Conservation (phyloP, 2,113 vertebrate species). For the Sebastes schlegelii region DNA sequence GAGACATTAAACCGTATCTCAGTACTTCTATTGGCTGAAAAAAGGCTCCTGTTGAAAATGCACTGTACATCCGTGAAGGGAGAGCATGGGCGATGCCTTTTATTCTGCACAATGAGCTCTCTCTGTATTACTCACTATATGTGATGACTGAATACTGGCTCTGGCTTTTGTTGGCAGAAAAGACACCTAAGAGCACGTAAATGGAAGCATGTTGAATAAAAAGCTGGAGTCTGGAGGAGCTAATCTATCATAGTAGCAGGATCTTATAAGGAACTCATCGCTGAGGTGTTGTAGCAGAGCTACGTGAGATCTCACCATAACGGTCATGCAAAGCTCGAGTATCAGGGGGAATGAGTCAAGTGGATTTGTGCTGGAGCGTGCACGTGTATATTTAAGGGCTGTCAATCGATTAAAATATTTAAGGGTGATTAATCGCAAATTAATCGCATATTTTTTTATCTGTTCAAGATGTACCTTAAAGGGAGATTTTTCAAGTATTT, state of each 20-base stretch:
- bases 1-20: slow-evolving; percentile 27
- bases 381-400: background rate
- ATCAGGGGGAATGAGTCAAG: slow-evolving; percentile 30
- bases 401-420: too few species aligned
- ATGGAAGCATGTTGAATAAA: slow-evolving; percentile 19
- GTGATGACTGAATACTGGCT: slow-evolving; percentile 42
- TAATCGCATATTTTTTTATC: too few species aligned
- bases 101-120: slow-evolving; percentile 57
- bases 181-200: slow-evolving; percentile 16
- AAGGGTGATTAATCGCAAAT: too few species aligned
- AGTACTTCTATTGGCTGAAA: slow-evolving; percentile 18
- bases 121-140: slow-evolving; percentile 41
- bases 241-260: slow-evolving; percentile 24
- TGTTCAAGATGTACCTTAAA: too few species aligned
- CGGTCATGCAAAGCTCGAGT: slow-evolving; percentile 33
- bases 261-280: slow-evolving; percentile 12
- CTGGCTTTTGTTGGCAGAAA: slow-evolving; percentile 47
- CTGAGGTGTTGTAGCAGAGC: slow-evolving; percentile 11
- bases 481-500: too few species aligned
- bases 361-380: slow-evolving; percentile 21
- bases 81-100: slow-evolving; percentile 18
- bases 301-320: slow-evolving; percentile 12
- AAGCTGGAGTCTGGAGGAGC: background rate
- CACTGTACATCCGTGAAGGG: slow-evolving; percentile 7
- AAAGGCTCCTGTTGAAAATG: slow-evolving; percentile 33